These are phyloP conservation scores for Coregonus sp. DNA, from an alignment of 2,797 vertebrate genomes.

Conservation along the genomic window DNA sequence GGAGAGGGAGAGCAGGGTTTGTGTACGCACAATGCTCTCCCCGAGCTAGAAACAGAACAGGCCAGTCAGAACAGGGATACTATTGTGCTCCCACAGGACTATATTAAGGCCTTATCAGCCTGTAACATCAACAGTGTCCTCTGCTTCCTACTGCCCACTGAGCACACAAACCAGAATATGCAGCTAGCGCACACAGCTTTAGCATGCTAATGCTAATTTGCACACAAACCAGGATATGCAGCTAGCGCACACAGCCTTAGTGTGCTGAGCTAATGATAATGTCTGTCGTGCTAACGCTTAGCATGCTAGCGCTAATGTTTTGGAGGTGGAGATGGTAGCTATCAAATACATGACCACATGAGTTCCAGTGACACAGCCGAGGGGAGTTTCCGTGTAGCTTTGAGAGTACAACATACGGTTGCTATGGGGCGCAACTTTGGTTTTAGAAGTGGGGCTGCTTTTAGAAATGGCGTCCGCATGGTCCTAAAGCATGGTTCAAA, in stretches of 20 bases:
- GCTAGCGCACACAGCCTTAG: too few relatives aligned
- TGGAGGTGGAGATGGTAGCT: too few relatives aligned
- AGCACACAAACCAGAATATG: not conserved
- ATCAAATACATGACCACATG: not conserved
- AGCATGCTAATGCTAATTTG: not conserved
- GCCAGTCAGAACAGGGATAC: not conserved
- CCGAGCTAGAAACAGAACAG: not conserved
- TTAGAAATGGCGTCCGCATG: too few relatives aligned
- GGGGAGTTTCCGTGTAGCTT: not conserved
- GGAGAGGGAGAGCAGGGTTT: not conserved
- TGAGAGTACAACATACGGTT: not conserved
- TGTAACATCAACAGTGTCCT: slow-evolving; percentile 1
- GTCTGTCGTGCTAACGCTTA: too few relatives aligned
- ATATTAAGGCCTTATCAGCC: slow-evolving; percentile 5
- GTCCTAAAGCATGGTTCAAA: too few relatives aligned
- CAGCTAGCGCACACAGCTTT: not conserved
- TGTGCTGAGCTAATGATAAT: not conserved
- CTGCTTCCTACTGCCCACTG: not conserved
- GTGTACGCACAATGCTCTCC: not conserved
- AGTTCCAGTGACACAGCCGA: not conserved
- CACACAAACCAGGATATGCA: not conserved
- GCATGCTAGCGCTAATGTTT: too few relatives aligned
- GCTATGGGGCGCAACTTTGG: not conserved
- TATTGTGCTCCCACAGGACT: not conserved
- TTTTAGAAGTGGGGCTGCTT: too few relatives aligned